A percentile compares a stretch with the other conserved stretches of the same genome.
Evolutionary conservation across 1,140 invertebrate species (phyloP).

Genomic region (Popillia japonica): DNA sequence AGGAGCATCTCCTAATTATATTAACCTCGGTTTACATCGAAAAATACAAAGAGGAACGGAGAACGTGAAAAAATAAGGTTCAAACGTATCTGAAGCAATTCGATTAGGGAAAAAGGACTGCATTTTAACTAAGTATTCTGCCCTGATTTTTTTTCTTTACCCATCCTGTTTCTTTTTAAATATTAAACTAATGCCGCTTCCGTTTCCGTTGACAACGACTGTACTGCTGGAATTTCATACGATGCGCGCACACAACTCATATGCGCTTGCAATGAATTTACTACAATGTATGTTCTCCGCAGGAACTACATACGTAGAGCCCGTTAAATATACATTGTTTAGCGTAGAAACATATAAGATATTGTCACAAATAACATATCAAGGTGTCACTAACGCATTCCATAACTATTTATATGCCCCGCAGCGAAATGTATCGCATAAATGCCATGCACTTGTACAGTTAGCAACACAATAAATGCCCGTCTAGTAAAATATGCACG

Average conservation of each 20-base stretch:
- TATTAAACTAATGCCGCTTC: neutral
- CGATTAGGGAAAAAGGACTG: neutral
- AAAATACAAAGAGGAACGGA: neutral
- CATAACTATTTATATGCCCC: constrained; percentile 4
- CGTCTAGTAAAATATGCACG: neutral
- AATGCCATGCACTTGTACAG: neutral
- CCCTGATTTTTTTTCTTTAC: neutral
- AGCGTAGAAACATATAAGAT: neutral
- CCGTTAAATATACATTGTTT: constrained; percentile 11
- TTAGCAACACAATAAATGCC: neutral
- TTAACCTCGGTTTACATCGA: constrained; percentile 22
- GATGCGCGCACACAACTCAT: neutral
- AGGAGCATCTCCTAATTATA: constrained; percentile 20
- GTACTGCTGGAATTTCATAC: neutral
- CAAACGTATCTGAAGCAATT: constrained; percentile 6
- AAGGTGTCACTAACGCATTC: neutral
- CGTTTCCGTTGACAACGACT: neutral
- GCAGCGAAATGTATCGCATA: neutral
- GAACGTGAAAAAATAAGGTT: constrained; percentile 3
- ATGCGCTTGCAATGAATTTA: neutral
- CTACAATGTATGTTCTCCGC: neutral
- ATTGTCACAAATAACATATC: constrained; percentile 11
- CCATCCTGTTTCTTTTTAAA: no score
- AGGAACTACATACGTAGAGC: neutral
- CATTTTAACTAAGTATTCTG: neutral